These are phyloP conservation scores for Triplophysa rosa DNA, from an alignment of 2,113 vertebrate genomes.

Conservation along the genomic window DNA sequence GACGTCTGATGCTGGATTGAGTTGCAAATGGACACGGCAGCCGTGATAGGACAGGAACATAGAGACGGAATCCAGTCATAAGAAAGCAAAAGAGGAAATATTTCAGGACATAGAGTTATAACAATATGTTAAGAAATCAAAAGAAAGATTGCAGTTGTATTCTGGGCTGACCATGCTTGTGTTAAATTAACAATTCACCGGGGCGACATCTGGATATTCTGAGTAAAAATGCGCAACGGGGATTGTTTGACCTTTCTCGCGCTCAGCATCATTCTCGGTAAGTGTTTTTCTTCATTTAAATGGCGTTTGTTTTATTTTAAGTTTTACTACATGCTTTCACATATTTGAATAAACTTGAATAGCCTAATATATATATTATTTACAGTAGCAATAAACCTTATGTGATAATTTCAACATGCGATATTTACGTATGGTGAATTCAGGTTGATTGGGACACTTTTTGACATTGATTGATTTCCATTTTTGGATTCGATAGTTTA, in stretches of 20 bases:
- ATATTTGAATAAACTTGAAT: no score
- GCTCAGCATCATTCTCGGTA: constrained; percentile 65
- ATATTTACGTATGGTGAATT: no score
- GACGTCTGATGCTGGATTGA: constrained; percentile 54
- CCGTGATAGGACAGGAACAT: constrained; percentile 27
- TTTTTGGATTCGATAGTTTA: no score
- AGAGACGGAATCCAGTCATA: not conserved
- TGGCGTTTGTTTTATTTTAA: no score
- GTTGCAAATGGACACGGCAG: constrained; percentile 52
- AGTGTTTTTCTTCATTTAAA: constrained; percentile 48
- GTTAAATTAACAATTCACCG: not conserved
- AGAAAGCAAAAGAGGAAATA: not conserved
- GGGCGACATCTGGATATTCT: not conserved
- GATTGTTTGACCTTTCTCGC: constrained; percentile 39
- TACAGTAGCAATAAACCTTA: no score
- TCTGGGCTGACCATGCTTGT: not conserved
- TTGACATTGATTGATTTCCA: no score
- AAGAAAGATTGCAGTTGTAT: not conserved
- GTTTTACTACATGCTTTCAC: no score
- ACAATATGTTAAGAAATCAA: not conserved
- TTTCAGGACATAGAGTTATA: not conserved
- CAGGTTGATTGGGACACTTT: no score
- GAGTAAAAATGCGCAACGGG: constrained; percentile 58
- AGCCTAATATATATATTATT: no score
- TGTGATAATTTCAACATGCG: no score